Conservation (phyloP, 1,140 invertebrate species). For the Drosophila biarmipes region DNA sequence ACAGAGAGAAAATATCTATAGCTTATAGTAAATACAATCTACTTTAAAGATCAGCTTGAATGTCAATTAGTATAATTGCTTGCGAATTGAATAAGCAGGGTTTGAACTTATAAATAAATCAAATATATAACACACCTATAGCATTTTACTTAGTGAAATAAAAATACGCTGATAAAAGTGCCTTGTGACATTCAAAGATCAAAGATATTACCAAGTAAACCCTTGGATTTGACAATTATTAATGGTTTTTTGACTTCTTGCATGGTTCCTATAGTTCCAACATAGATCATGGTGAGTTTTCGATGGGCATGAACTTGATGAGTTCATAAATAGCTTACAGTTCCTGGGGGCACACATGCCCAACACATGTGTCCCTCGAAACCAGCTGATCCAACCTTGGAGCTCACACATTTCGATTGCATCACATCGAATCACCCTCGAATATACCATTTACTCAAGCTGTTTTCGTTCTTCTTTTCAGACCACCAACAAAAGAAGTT, state of each 20-base stretch:
- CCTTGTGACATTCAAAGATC: neutral
- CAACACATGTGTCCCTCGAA: constrained; percentile 30
- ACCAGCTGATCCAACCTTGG: constrained; percentile 41
- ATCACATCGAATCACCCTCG: constrained; percentile 20
- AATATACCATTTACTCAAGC: constrained; percentile 20
- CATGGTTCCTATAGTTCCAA: no score
- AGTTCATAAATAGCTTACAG: constrained; percentile 37
- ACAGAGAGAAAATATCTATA: neutral
- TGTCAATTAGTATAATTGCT: no score
- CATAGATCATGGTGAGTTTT: constrained; percentile 1
- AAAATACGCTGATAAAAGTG: no score
- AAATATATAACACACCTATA: no score
- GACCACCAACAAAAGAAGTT: constrained; percentile 27
- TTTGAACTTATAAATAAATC: no score
- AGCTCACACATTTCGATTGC: constrained; percentile 16
- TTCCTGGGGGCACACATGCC: constrained; percentile 33
- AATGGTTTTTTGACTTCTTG: neutral
- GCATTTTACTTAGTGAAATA: no score
- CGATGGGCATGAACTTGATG: constrained; percentile 29
- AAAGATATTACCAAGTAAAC: neutral
- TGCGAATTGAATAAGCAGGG: no score
- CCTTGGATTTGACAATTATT: neutral
- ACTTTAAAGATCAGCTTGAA: neutral
- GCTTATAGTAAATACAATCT: neutral
- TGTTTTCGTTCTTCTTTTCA: constrained; percentile 30